Conservation (phyloP, 2,888 invertebrate species). For the Leucophenga maculata region DNA sequence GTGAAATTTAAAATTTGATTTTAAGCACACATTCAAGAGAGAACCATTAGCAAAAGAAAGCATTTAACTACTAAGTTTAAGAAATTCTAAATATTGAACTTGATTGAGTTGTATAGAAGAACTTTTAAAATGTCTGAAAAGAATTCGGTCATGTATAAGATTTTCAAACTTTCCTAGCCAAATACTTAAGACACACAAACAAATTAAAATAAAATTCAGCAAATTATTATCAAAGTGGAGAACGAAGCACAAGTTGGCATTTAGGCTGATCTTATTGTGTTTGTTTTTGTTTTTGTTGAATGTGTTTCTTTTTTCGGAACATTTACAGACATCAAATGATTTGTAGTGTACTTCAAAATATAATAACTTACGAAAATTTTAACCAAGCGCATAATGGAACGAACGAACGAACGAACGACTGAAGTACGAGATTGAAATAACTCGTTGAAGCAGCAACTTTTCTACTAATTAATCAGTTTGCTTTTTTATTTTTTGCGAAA, state of each 20-base stretch:
- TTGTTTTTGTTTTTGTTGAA: too few species aligned
- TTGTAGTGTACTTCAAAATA: not conserved
- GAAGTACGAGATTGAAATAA: conserved; percentile 36
- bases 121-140: too few species aligned
- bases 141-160: too few species aligned
- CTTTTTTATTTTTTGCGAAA: conserved; percentile 19
- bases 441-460: conserved; percentile 47
- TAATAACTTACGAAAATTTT: conserved; percentile 54
- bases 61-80: conserved; percentile 19
- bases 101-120: too few species aligned
- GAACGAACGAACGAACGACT: conserved; percentile 44
- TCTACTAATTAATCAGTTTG: conserved; percentile 24
- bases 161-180: too few species aligned
- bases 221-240: too few species aligned
- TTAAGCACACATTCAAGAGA: conserved; percentile 36
- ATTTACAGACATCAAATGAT: too few species aligned
- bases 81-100: not conserved
- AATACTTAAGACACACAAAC: too few species aligned
- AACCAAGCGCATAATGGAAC: conserved; percentile 23
- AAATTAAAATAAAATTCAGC: too few species aligned
- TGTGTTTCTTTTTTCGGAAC: too few species aligned
- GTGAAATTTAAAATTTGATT: not conserved
- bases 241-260: too few species aligned
- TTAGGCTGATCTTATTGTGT: too few species aligned
- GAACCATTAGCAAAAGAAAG: conserved; percentile 42